Conservation (phyloP, 2,113 vertebrate species). For the Epinephelus moara region DNA sequence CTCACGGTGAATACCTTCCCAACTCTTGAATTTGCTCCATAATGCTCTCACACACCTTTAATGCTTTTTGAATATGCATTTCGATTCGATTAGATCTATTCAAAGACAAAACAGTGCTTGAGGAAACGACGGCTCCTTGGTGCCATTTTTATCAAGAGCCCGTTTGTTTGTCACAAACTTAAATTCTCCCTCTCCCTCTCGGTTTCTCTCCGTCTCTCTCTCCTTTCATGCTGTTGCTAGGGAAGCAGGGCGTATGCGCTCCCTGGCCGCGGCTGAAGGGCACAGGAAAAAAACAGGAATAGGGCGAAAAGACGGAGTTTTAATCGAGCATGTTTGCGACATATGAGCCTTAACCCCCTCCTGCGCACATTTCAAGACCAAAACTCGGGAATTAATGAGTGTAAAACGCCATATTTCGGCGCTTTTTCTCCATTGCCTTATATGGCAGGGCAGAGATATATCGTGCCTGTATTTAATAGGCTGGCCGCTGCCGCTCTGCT, state of each 20-base stretch:
- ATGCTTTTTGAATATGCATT: constrained; percentile 34
- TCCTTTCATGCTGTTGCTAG: constrained; percentile 81
- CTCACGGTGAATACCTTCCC: constrained; percentile 25
- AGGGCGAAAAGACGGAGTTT: constrained; percentile 30
- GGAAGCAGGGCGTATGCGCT: constrained; percentile 85
- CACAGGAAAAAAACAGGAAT: constrained; percentile 60
- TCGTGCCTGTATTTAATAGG: constrained; percentile 82
- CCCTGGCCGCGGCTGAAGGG: constrained; percentile 77
- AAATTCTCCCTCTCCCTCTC: constrained; percentile 41
- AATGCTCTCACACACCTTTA: neutral
- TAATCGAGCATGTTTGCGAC: constrained; percentile 36
- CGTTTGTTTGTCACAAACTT: constrained; percentile 70
- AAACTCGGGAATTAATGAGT: constrained; percentile 57
- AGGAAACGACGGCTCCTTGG: constrained; percentile 12
- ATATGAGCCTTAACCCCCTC: neutral
- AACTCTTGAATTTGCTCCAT: constrained; percentile 10
- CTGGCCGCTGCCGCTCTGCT: constrained; percentile 81
- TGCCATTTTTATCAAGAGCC: constrained; percentile 45
- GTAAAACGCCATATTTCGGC: constrained; percentile 61
- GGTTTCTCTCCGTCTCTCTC: constrained; percentile 14
- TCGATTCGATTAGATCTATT: constrained; percentile 23
- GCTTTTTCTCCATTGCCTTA: constrained; percentile 83
- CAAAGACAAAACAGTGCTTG: neutral
- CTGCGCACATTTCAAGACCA: constrained; percentile 14
- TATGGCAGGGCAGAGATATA: constrained; percentile 84